A percentile compares a stretch with the other conserved stretches of the same genome.
phyloP scores from a whole-genome alignment of 2,797 vertebrate species.

The Apogon hyalosoma region DNA sequence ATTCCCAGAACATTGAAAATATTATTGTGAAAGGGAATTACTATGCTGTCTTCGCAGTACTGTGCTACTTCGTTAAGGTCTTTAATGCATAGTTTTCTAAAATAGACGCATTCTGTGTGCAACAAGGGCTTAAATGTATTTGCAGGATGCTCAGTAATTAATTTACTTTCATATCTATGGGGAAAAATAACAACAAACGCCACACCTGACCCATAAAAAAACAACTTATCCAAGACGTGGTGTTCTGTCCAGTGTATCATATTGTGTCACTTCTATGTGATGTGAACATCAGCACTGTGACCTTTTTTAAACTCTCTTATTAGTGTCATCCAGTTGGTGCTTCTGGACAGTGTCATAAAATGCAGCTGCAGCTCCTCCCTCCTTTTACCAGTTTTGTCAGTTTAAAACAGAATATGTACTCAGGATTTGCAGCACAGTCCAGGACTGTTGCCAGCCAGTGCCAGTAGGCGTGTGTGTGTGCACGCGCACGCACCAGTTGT shows the following conservation, averaged over 20 bases:
- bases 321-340: constrained; percentile 29
- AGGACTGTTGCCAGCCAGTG: constrained; percentile 49
- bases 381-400: constrained; percentile 18
- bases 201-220: constrained; percentile 33
- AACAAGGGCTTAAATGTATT: constrained; percentile 42
- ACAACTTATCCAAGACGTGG: constrained; percentile 24
- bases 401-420: constrained; percentile 36
- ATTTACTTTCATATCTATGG: constrained; percentile 50
- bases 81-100: constrained; percentile 46
- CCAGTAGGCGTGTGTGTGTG: constrained; percentile 27
- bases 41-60: constrained; percentile 68
- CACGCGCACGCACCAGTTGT: constrained; percentile 59
- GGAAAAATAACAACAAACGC: constrained; percentile 12
- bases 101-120: constrained; percentile 50
- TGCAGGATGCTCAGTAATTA: constrained; percentile 49
- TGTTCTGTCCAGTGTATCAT: background rate
- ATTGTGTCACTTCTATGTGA: constrained; percentile 30
- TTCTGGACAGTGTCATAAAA: constrained; percentile 35
- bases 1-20: constrained; percentile 56
- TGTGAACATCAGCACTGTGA: constrained; percentile 21
- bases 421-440: constrained; percentile 44
- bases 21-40: constrained; percentile 66
- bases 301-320: constrained; percentile 33
- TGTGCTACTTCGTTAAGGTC: constrained; percentile 41
- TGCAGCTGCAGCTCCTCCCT: constrained; percentile 45